Evolutionary conservation across 2,888 invertebrate species (phyloP), one percentile per base, ranked within the genome.

Genomic region (Cryptophagus acutangulus): DNA sequence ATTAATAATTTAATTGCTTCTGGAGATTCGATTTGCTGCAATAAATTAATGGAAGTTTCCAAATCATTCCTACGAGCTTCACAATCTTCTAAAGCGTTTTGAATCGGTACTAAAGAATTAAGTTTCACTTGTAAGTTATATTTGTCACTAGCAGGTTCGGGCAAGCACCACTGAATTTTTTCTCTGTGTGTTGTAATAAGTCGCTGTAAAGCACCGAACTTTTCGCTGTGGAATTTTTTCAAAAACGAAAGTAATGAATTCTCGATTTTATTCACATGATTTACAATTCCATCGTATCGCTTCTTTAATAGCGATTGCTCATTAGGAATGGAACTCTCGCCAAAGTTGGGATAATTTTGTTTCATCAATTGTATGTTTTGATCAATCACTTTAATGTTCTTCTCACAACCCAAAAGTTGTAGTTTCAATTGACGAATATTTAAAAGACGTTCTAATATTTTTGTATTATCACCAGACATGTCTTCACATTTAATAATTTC

Each of bases 91-190:
- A 89, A 77, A 14, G 84, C 83, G 46, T 75, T 76, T 63, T 83
- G 79, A 2, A 89, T 83, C 47, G 91, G 90, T 41, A 74, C 72
- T 20, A 93, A 65, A 0, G 89, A 84, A 1, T 86, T 82, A 56
- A 85, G 77, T 70, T 95, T 95, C 0, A 92, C 89, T 73, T 94
- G 91, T 17, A 94, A 74, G 62, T 91, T 92, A 64, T 93, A 94
- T 64, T 85, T 85, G 61, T 95, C 94, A 59, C 89, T 91, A 18
- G 84, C 82, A 1, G 84, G 78, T 61, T 94, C 93, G 0, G 91
- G 89, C 58, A 84, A 78, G 65, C 94, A 95, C 92, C 94, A 94
- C 9, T 81, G 76, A 1, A 91, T 82, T 68, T 94, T 94, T 61
- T 95, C 94, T 47, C 84, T 84, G 49, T 87, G 81, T 1, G 86